Base-by-base conservation (phyloP, 1,140 invertebrate genomes). In the Megathymus violae region DNA sequence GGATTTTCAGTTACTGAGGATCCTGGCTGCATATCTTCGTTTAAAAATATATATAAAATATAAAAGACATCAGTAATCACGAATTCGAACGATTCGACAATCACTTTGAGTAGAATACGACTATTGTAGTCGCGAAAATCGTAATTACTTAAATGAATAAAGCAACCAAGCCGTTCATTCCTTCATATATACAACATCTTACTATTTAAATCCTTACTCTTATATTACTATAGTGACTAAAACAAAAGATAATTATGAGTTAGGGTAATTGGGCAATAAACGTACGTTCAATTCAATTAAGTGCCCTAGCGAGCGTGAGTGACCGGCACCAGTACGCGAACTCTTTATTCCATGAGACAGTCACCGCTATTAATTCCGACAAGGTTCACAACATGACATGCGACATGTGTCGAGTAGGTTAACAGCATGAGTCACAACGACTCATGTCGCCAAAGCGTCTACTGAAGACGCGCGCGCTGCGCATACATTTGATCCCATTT, bases 381-480 rank as follows among this genome's bases (percentile, higher is more conserved):
- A 15, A 25, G 19, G 38, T 22, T 40, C 22, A 16, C 36, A 31
- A 27, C 38, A 56, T 25, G 51, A 41, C 38, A 43, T 38, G 14
- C 36, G 15, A 54, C 36, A 52, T 27, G 19, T 58, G 54, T 46
- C 16, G 14, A 31, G 54, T 10, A 17, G 54, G 25, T 44, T 46
- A 31, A 46, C 9, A 17, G 54, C n/a, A 16, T 58, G 41, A 58
- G 41, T 58, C 54, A 58, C n/a, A n/a, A n/a, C 54, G 54, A 58
- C 15, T 58, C 54, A 27, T 41, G 54, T 46, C 54, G 54, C 54
- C 54, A 58, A 58, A 27, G 40, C 40, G 54, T 58, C 54, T 58
- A 46, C 10, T 11, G 25, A 19, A 25, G 54, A 58, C 41, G 15
- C 27, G 38, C 48, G 54, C 54, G 54, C 1, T 7, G 41, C 31